Evolutionary conservation across 2,888 invertebrate genomes (phyloP).

Genomic region (Ectemnius lituratus): DNA sequence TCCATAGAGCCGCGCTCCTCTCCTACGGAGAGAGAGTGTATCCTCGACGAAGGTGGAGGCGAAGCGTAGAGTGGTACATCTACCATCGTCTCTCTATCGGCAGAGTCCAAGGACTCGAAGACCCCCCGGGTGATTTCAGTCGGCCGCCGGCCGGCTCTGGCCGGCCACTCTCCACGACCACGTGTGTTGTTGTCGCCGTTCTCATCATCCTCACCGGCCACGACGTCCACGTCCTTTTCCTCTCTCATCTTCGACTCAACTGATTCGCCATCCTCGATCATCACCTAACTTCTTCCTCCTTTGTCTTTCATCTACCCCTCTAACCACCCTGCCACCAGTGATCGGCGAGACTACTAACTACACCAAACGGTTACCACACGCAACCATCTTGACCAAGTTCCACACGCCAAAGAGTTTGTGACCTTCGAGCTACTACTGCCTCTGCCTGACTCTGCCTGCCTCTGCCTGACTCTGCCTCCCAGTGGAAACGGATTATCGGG

Average conservation of each 20-base stretch:
- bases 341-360: no score
- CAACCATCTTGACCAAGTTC: no score
- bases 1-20: conserved; percentile 60
- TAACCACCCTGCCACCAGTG: neutral
- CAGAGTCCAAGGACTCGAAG: conserved; percentile 75
- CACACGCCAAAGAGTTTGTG: no score
- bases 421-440: no score
- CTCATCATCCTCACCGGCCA: neutral
- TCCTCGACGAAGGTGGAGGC: conserved; percentile 72
- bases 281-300: neutral
- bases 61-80: conserved; percentile 74
- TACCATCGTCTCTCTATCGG: conserved; percentile 74
- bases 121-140: conserved; percentile 75
- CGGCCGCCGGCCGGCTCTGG: conserved; percentile 77
- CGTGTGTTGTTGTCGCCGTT: conserved; percentile 36
- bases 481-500: neutral
- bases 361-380: no score
- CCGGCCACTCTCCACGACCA: conserved; percentile 72
- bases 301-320: neutral
- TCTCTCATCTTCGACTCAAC: neutral
- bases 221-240: conserved; percentile 6
- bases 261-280: neutral
- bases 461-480: neutral
- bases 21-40: conserved; percentile 62
- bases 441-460: neutral